Evolutionary conservation across 2,888 invertebrate genomes (phyloP).

Genomic region (Lasioglossum lativentre): DNA sequence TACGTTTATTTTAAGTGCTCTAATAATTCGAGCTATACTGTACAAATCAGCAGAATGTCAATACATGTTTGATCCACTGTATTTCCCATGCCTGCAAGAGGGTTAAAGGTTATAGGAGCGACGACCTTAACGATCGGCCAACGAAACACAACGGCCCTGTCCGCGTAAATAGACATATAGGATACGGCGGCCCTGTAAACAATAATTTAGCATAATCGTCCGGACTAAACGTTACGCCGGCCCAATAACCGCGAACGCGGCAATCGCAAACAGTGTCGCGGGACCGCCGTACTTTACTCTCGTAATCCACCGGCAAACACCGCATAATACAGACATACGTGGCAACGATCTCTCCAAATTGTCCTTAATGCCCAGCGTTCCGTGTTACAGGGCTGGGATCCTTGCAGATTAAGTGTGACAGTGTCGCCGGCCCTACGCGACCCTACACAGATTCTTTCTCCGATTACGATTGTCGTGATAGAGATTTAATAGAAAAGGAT

Average conservation of each 20-base stretch:
- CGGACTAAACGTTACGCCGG: slow-evolving; percentile 73
- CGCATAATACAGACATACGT: slow-evolving; percentile 81
- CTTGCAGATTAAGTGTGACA: slow-evolving; percentile 14
- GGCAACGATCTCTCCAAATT: slow-evolving; percentile 72
- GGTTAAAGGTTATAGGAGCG: not conserved
- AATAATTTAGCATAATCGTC: slow-evolving; percentile 81
- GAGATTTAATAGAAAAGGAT: not conserved
- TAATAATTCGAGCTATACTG: too few relatives aligned
- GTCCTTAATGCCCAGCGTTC: slow-evolving; percentile 58
- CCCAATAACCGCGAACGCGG: slow-evolving; percentile 79
- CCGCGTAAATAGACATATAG: slow-evolving; percentile 72
- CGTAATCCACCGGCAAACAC: slow-evolving; percentile 80
- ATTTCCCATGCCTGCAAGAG: not conserved
- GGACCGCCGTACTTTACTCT: slow-evolving; percentile 77
- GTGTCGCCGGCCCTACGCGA: not conserved
- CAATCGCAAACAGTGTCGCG: slow-evolving; percentile 77
- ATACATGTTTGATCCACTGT: not conserved
- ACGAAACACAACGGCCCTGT: slow-evolving; percentile 38
- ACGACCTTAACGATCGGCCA: slow-evolving; percentile 50
- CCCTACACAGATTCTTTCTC: slow-evolving; percentile 19
- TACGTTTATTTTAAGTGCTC: not conserved
- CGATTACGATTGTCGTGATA: not conserved
- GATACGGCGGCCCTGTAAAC: slow-evolving; percentile 72
- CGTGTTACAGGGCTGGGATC: not conserved
- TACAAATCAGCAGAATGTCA: not conserved